phyloP scores from a whole-genome alignment of 64 coral and sea anemone species.

The Cladopsammia gracilis region DNA sequence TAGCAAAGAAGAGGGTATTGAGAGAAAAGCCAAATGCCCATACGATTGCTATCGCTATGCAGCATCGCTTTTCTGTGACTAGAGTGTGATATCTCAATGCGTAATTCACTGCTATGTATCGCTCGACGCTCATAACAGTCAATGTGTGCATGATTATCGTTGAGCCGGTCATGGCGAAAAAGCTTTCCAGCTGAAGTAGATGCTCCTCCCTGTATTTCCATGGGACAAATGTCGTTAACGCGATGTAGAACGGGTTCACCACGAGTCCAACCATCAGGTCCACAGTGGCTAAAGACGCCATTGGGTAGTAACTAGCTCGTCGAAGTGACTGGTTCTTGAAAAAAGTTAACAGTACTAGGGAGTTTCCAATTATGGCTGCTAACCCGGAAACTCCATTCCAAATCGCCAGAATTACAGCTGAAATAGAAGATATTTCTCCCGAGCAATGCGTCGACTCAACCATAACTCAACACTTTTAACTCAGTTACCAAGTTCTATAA shows the following conservation, averaged over 20 bases:
- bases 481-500: no score
- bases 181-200: slow-evolving; percentile 41
- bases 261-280: slow-evolving; percentile 22
- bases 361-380: slow-evolving; percentile 22
- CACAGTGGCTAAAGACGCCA: slow-evolving; percentile 18
- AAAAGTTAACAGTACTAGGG: neutral
- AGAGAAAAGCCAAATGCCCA: slow-evolving; percentile 49
- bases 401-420: slow-evolving; percentile 4
- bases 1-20: slow-evolving; percentile 14
- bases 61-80: slow-evolving; percentile 41
- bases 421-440: slow-evolving; percentile 11
- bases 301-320: neutral
- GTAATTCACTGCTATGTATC: slow-evolving; percentile 44
- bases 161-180: neutral
- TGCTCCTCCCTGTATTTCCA: slow-evolving; percentile 45
- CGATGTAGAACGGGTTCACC: slow-evolving; percentile 32
- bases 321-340: neutral
- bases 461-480: neutral
- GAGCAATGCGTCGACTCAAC: neutral
- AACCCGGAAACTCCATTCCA: neutral
- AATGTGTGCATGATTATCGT: slow-evolving; percentile 27
- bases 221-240: slow-evolving; percentile 5
- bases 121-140: slow-evolving; percentile 35
- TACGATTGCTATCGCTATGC: neutral
- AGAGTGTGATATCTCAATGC: slow-evolving; percentile 32